Evolutionary conservation across 1,140 invertebrate species (phyloP).

Genomic region (Caerostris darwini): DNA sequence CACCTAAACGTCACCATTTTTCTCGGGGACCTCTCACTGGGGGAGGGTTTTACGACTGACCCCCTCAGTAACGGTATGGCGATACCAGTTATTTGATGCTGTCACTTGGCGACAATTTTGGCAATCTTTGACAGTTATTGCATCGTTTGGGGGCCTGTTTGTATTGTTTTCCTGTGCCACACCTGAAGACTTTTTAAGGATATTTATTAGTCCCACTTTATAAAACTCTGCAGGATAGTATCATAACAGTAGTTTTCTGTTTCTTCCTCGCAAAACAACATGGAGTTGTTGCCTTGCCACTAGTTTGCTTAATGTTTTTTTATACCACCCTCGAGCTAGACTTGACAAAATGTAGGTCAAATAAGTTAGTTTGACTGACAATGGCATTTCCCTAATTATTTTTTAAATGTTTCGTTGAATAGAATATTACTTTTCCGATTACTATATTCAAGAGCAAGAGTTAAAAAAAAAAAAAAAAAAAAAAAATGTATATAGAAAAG

Average conservation of each 20-base stretch:
- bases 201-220: slow-evolving; percentile 50
- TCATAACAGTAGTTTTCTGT: slow-evolving; percentile 14
- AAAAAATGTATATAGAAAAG: no score
- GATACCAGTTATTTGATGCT: neutral
- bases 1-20: slow-evolving; percentile 53
- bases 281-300: neutral
- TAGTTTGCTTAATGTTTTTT: neutral
- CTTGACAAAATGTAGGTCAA: slow-evolving; percentile 1
- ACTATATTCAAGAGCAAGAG: no score
- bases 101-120: slow-evolving; percentile 21
- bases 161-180: slow-evolving; percentile 23
- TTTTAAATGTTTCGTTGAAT: no score
- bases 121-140: slow-evolving; percentile 53
- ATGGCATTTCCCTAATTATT: neutral
- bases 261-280: neutral
- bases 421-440: no score
- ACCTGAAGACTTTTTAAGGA: neutral
- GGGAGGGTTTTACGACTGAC: neutral
- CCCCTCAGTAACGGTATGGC: neutral
- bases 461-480: no score
- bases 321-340: neutral
- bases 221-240: neutral
- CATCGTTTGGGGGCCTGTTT: slow-evolving; percentile 38
- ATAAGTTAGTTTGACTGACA: neutral
- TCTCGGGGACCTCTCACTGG: neutral